Evolutionary conservation across 2,888 invertebrate species (phyloP), one percentile per base, ranked within the genome.

Genomic region (Rhogogaster chlorosoma): DNA sequence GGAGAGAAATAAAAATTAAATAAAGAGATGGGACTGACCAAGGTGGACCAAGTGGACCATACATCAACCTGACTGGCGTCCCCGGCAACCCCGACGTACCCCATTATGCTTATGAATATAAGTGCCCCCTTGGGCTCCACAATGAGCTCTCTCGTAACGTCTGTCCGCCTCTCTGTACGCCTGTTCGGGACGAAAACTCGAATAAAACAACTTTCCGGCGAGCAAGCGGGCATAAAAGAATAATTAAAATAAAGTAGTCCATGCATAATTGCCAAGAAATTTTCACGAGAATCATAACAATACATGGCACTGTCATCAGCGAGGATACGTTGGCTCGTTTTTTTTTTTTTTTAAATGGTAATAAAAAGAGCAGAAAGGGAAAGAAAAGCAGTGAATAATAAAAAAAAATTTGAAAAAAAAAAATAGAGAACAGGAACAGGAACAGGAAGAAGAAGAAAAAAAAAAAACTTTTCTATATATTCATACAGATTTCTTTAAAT

Each of bases 41-140:
- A 73, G 84, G 75, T 84, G 84, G 85, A 77, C 84, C 84, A 77
- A 84, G 84, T 49, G 49, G 83, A 29, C 83, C 49, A 83, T 83
- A 83, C 15, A 83, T 83, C 83, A 83, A 45, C 26, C 45, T 70
- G 70, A 83, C 83, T 70, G 83, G 83, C 45, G 70, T 83, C 49
- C 83, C 32, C 67, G 67, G 83, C 83, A 83, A 83, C 83, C 83
- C 83, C 45, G 49, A 29, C 67, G 67, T 83, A 45, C 87, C 89
- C 90, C 91, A 91, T 92, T 92, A 91, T 91, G 92, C 90, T 92
- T 92, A 92, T 92, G 92, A 92, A 92, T 92, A 92, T 92, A 92
- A 92, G 92, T 91, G 90, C 88, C 89, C 90, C 89, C 89, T 89
- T 85, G 89, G 87, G 87, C 88, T 89, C 87, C 87, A 88, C 90